These are phyloP conservation scores for Amphipyra tragopoginis DNA, from an alignment of 2,888 invertebrate species.

Conservation along the genomic window DNA sequence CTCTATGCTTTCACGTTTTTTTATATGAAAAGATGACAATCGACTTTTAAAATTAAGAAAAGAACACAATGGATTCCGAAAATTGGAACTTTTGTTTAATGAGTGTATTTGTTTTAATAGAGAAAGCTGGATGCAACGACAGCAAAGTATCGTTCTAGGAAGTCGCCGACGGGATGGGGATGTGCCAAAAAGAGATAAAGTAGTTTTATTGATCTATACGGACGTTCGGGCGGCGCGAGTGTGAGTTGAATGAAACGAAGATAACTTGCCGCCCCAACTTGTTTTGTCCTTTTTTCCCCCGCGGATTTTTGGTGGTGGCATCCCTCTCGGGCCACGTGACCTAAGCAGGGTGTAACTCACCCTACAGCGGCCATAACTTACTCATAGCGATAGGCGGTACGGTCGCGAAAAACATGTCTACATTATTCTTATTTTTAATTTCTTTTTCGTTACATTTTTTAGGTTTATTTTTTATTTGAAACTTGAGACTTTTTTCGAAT, in stretches of 20 bases:
- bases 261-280: constrained; percentile 89
- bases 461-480: constrained; percentile 54
- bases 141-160: constrained; percentile 84
- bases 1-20: constrained; percentile 57
- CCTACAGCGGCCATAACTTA: constrained; percentile 90
- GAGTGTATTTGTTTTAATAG: constrained; percentile 63
- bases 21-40: constrained; percentile 34
- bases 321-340: constrained; percentile 88
- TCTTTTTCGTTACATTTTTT: constrained; percentile 60
- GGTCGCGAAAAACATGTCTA: constrained; percentile 86
- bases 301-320: constrained; percentile 70
- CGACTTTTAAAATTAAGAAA: constrained; percentile 41
- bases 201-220: constrained; percentile 91
- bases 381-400: constrained; percentile 90
- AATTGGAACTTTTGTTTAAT: constrained; percentile 51
- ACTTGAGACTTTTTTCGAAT: constrained; percentile 40
- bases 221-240: constrained; percentile 88
- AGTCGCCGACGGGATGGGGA: constrained; percentile 88
- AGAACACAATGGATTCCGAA: constrained; percentile 21
- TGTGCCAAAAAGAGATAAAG: constrained; percentile 91
- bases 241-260: constrained; percentile 90
- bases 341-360: constrained; percentile 90
- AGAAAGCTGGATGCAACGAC: constrained; percentile 78
- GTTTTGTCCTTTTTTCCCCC: constrained; percentile 75
- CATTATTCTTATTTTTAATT: constrained; percentile 74